Evolutionary conservation across 2,888 invertebrate genomes (phyloP), one percentile per base, ranked within the genome.

Genomic region (Drosophila eohydei): DNA sequence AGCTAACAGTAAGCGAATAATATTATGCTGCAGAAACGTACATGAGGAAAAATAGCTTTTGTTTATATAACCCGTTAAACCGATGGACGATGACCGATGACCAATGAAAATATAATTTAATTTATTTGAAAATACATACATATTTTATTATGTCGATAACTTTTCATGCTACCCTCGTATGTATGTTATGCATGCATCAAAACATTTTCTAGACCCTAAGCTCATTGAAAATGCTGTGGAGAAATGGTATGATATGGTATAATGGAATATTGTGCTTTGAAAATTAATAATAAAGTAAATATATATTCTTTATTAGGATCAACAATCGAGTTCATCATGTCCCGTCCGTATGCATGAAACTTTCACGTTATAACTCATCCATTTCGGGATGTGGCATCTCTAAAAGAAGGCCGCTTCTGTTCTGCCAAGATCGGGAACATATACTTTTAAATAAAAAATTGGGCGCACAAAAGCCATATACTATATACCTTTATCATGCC

Each of bases 201-300:
- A 28, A 46, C 4, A n/a, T 46, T 46, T 14, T 9, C 4, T 8
- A 9, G 2, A 14, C 28, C 28, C 28, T 7, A 28, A 14, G 4
- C 46, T 5, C 46, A 46, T 46, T 46, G 44, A 46, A 46, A 46
- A 46, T 46, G n/a, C 9, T 30, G 9, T n/a, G n/a, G 30, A 7
- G 14, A n/a, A 48, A 48, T 46, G 46, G 9, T 46, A 30, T n/a
- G 5, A 5, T 48, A 30, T 30, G 14, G 14, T 28, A 41, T 4
- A 43, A 21, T 41, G 2, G 8, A 43, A 12, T 44, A 6, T 30
- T 48, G n/a, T 11, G 5, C 11, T 48, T n/a, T n/a, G 12, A n/a
- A n/a, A 51, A 34, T 7, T 2, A 21, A 36, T 8, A 36, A 34
- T 34, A 36, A 51, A 21, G 21, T 34, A 52, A 52, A 32, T 14